Conservation (phyloP, 2,113 vertebrate species). For the Circaetus cinerascens region DNA sequence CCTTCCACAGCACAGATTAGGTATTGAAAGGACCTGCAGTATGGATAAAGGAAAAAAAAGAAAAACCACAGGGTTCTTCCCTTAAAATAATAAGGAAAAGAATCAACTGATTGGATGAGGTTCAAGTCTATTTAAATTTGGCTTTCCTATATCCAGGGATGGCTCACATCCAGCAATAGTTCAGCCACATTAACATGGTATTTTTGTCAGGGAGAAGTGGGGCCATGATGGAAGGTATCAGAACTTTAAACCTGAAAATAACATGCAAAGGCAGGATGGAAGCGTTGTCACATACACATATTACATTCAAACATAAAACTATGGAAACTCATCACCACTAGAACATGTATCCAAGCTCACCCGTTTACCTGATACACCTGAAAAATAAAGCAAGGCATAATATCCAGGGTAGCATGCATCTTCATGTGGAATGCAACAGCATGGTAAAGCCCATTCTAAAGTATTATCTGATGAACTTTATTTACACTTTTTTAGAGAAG, state of each 20-base stretch:
- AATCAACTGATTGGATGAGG: not conserved
- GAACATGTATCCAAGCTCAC: not conserved
- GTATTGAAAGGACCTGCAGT: not conserved
- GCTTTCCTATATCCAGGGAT: not conserved
- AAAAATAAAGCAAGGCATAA: not conserved
- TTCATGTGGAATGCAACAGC: not conserved
- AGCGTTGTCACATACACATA: fast-evolving
- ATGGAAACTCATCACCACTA: not conserved
- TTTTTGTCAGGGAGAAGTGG: not conserved
- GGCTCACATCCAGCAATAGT: not conserved
- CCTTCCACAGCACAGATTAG: not conserved
- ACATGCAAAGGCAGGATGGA: not conserved
- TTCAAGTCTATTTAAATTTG: not conserved
- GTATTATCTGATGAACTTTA: not conserved
- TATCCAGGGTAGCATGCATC: not conserved
- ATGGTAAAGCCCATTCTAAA: not conserved
- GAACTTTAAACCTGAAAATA: not conserved
- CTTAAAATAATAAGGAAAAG: not conserved
- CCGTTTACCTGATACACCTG: not conserved
- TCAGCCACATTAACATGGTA: not conserved
- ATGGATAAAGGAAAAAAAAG: not conserved
- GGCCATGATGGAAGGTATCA: not conserved
- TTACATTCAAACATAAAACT: not conserved
- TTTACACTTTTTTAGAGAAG: not conserved
- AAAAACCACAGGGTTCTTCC: not conserved